phyloP scores from a whole-genome alignment of 2,113 vertebrate species.

The Seriola dumerili region DNA sequence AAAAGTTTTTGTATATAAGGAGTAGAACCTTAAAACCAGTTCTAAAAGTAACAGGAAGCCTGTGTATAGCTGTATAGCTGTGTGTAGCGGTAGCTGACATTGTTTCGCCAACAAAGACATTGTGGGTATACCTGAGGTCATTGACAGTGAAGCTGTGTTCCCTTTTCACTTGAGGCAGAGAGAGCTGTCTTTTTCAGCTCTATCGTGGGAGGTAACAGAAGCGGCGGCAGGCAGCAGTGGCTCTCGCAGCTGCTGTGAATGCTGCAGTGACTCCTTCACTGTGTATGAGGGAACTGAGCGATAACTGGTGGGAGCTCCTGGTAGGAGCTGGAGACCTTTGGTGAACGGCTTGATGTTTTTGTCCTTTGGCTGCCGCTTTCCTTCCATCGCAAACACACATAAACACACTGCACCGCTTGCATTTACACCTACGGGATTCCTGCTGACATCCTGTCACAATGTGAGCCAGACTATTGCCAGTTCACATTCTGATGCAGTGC shows the following conservation, averaged over 20 bases:
- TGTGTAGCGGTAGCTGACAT: neutral
- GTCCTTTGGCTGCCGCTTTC: constrained; percentile 39
- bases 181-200: constrained; percentile 56
- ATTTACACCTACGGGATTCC: constrained; percentile 5
- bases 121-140: constrained; percentile 9
- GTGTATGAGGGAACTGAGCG: constrained; percentile 48
- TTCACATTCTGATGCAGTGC: neutral
- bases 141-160: constrained; percentile 23
- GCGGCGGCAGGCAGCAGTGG: constrained; percentile 32
- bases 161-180: constrained; percentile 15
- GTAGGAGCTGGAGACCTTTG: constrained; percentile 48
- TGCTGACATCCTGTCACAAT: constrained; percentile 1
- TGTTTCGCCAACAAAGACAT: neutral
- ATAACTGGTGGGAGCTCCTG: constrained; percentile 57
- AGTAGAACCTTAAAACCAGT: no score
- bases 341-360: constrained; percentile 37
- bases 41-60: no score
- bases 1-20: no score
- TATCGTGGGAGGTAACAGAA: constrained; percentile 33
- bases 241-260: constrained; percentile 43
- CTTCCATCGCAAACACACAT: neutral
- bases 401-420: neutral
- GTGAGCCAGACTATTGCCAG: neutral
- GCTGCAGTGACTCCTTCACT: constrained; percentile 52
- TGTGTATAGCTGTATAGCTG: no score